Percentiles rank a stretch among this genome's conserved stretches.
Conservation (phyloP, 2,888 invertebrate species). For the Macrophya annulata region DNA sequence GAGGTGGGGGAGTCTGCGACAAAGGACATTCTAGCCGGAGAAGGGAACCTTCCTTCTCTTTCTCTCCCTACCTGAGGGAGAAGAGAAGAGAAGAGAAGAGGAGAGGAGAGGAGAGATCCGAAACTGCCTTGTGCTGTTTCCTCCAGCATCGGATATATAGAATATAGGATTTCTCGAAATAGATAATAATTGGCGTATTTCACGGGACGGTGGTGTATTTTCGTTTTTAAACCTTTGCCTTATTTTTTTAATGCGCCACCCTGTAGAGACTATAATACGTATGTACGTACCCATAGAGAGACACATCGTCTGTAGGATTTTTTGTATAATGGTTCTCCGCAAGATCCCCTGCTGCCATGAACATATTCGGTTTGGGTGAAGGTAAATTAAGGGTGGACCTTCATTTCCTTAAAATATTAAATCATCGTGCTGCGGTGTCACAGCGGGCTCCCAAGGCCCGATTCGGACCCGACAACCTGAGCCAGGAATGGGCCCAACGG, state of each 20-base stretch:
- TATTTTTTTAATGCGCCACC: constrained; percentile 33
- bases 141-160: not conserved
- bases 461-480: constrained; percentile 56
- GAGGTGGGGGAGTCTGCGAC: constrained; percentile 69
- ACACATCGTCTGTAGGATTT: constrained; percentile 54
- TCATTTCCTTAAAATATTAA: constrained; percentile 79
- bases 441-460: constrained; percentile 74
- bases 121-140: constrained; percentile 20
- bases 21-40: constrained; percentile 76
- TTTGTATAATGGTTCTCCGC: constrained; percentile 71
- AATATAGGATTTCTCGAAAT: not conserved
- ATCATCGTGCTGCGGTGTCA: constrained; percentile 77
- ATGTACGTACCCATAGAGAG: not conserved
- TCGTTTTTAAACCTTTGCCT: not conserved
- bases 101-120: constrained; percentile 43
- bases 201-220: not conserved
- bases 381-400: constrained; percentile 75
- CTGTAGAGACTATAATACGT: constrained; percentile 22
- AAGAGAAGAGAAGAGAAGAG: constrained; percentile 43
- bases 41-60: constrained; percentile 45
- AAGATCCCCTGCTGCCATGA: constrained; percentile 75
- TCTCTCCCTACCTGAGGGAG: constrained; percentile 43
- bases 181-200: constrained; percentile 21
- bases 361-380: constrained; percentile 70
- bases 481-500: constrained; percentile 64